Evolutionary conservation across 1,140 invertebrate species (phyloP).

Genomic region (Spodoptera litura): DNA sequence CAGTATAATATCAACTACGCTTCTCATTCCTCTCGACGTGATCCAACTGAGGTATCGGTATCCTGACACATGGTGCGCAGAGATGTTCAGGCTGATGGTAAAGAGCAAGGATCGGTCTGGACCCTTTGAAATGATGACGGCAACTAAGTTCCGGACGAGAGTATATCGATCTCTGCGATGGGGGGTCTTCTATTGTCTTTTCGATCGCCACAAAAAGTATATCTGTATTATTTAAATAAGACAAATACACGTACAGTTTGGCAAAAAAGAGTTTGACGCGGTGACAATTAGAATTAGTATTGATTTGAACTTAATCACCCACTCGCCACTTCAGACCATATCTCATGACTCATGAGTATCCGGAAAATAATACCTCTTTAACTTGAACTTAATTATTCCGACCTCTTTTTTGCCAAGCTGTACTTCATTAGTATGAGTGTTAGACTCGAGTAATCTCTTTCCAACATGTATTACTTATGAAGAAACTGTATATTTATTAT

Average conservation of each 20-base stretch:
- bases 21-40: constrained; percentile 11
- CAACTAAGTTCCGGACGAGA: background rate
- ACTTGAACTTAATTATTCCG: too few relatives aligned
- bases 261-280: too few relatives aligned
- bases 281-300: too few relatives aligned
- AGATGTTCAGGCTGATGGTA: constrained; percentile 13
- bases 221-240: background rate
- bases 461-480: too few relatives aligned
- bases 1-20: constrained; percentile 27
- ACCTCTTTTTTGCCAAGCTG: too few relatives aligned
- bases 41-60: background rate
- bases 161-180: background rate
- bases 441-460: too few relatives aligned
- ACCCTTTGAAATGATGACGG: background rate
- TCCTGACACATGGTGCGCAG: background rate
- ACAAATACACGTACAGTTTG: background rate
- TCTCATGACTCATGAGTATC: too few relatives aligned
- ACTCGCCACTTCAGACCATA: too few relatives aligned
- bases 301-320: too few relatives aligned
- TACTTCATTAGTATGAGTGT: too few relatives aligned
- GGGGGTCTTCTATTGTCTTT: constrained; percentile 14
- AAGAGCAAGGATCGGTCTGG: background rate
- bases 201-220: background rate
- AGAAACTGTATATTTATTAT: too few relatives aligned
- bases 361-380: too few relatives aligned